Base-by-base conservation (phyloP, 92 coral and sea anemone species). In the Palythoa heliodiscus region DNA sequence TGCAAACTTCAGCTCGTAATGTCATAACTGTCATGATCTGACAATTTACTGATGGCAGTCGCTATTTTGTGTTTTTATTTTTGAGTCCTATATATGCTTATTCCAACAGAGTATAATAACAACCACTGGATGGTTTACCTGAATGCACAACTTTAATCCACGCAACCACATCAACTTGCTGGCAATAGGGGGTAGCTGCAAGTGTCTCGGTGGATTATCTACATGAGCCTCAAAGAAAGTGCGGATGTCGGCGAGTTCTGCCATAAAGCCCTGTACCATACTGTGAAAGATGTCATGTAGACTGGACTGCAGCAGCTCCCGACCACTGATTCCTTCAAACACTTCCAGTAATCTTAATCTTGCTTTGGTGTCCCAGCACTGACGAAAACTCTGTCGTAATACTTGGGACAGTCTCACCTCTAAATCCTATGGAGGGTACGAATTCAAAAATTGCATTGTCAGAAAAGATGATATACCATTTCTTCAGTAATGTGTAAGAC, bases 301-400 rank as follows among this genome's bases (percentile, higher is more conserved):
- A 84, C 90, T 97, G 61, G 92, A 85, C 98, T 97, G 76, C 8
- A 79, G 93, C 53, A 97, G 89, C 73, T 97, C 99, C 58, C 99
- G 94, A 43, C 99, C 99, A 82, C 99, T 97, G 73, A 95, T 95
- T 69, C 99, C 99, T 80, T 97, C 98, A 83, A 97, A 97, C 63
- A 97, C 98, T 84, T 97, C 99, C 71, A 97, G 83, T 43, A 97
- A 89, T 68, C 99, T 90, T 52, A 97, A 92, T 86, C 92, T 97
- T 71, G 99, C 98, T 71, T 95, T 90, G 55, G 98, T 97, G 88
- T 97, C 99, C 93, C 98, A 93, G 48, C 99, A 97, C 86, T 97
- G 99, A 89, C 93, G 95, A 71, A 97, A 97, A 73, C 99, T 97
- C 74, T 97, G 98, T 60, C 98, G 86, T 82, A 97, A 84, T 39